Evolutionary conservation across 2,888 invertebrate genomes (phyloP), one percentile per base, ranked within the genome.

Genomic region (Oegoconia quadripuncta): DNA sequence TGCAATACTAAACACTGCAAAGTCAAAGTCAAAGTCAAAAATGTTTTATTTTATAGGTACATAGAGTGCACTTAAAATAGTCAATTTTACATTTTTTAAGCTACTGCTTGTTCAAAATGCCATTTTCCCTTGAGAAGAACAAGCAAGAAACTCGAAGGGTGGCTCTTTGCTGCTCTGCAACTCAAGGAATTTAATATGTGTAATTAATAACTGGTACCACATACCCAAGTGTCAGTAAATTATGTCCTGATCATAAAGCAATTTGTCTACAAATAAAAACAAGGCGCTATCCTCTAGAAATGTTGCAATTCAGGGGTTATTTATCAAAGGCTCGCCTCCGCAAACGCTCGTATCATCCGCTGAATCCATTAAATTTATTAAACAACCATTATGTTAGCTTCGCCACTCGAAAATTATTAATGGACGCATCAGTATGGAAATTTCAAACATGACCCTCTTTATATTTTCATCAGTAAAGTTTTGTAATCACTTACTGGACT

Each of bases 331-430:
- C 46, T 29, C 23, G 41, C 44, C 44, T 44, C 22, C 17, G 15
- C 25, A 48, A 52, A 44, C 46, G 44, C 48, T 45, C 51, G 51
- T 49, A 52, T 54, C 57, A 48, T 36, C 35, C 56, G 44, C 46
- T 41, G 59, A 66, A 69, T 67, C 70, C 71, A 74, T 74, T 73
- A 70, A 64, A 70, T 68, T 59, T 71, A 71, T 74, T 71, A 72
- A 71, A 72, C 53, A 65, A 48, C 55, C 65, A 68, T 72, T 70
- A 64, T 60, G 57, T 59, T 53, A 47, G 38, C 43, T 48, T 53
- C 44, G 47, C 42, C 47, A 51, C 51, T 53, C 52, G 46, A 49
- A 61, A 55, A 52, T 59, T 57, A 56, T 55, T 51, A 59, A 56
- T 58, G 55, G 58, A 55, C 33, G 40, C 40, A 44, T 41, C 38